Conservation (phyloP, 2,113 vertebrate genomes). For the Anhinga rufa region DNA sequence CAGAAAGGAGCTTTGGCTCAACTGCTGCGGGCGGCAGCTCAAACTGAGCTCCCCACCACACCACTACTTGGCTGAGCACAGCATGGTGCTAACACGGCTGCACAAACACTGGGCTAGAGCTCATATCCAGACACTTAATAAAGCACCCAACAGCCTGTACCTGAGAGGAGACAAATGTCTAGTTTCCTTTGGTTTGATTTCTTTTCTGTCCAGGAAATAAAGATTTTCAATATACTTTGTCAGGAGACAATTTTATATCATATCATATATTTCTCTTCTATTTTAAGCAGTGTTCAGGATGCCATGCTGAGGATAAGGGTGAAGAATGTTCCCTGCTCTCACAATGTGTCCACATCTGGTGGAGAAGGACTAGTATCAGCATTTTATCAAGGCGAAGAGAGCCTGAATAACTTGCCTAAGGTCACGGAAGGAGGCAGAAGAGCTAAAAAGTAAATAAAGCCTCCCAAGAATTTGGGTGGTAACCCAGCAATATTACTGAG, state of each 20-base stretch:
- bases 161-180: neutral
- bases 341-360: neutral
- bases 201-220: neutral
- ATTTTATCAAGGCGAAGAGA: neutral
- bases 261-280: neutral
- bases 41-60: neutral
- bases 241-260: neutral
- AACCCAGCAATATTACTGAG: neutral
- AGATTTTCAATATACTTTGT: neutral
- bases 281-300: neutral
- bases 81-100: rapidly evolving
- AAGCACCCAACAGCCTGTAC: neutral
- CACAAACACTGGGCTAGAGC: neutral
- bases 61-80: neutral
- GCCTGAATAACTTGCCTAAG: neutral
- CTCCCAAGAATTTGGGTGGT: neutral
- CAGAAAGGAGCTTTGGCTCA: neutral
- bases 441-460: neutral
- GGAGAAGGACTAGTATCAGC: neutral
- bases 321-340: neutral
- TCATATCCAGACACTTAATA: neutral
- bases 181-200: neutral
- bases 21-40: neutral
- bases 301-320: neutral
- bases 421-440: neutral